Conservation (phyloP, 2,113 vertebrate species). For the Oxyruncus cristatus region DNA sequence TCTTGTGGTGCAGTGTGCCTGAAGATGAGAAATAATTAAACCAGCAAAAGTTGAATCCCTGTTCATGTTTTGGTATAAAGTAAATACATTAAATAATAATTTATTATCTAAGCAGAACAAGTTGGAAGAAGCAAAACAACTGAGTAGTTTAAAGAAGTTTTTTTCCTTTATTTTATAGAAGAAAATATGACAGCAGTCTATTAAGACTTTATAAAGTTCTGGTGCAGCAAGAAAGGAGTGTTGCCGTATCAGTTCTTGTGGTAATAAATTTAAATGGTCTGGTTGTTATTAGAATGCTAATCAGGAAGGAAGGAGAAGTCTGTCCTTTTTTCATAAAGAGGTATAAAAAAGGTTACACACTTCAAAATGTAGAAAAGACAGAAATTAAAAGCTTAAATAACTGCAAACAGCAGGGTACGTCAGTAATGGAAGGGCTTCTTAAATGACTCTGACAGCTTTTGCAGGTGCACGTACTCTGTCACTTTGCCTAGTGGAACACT, state of each 20-base stretch:
- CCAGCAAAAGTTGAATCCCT: background rate
- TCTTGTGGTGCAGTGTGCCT: background rate
- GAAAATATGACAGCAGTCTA: conserved; percentile 7
- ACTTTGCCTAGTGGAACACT: conserved; percentile 53
- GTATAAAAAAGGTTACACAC: conserved; percentile 38
- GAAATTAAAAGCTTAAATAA: conserved; percentile 70
- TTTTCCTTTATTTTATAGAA: conserved; percentile 2
- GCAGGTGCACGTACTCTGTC: conserved; percentile 76
- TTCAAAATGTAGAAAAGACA: conserved; percentile 63
- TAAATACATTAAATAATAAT: background rate
- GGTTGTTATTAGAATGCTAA: conserved; percentile 61
- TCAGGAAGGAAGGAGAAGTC: conserved; percentile 75
- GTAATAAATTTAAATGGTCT: conserved; percentile 48
- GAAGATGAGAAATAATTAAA: background rate
- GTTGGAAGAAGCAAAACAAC: background rate
- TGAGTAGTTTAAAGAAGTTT: background rate
- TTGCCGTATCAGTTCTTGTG: background rate
- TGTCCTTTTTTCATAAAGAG: conserved; percentile 79
- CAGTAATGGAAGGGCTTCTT: conserved; percentile 38
- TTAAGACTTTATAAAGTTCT: conserved; percentile 47
- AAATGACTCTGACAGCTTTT: conserved; percentile 65
- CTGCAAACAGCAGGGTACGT: conserved; percentile 36
- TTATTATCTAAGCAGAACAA: background rate
- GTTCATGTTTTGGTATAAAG: background rate
- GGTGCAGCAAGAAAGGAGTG: background rate